Percentiles rank a stretch among this genome's conserved stretches.
phyloP scores from a whole-genome alignment of 2,888 invertebrate species.

The Hypomecis atomaria region DNA sequence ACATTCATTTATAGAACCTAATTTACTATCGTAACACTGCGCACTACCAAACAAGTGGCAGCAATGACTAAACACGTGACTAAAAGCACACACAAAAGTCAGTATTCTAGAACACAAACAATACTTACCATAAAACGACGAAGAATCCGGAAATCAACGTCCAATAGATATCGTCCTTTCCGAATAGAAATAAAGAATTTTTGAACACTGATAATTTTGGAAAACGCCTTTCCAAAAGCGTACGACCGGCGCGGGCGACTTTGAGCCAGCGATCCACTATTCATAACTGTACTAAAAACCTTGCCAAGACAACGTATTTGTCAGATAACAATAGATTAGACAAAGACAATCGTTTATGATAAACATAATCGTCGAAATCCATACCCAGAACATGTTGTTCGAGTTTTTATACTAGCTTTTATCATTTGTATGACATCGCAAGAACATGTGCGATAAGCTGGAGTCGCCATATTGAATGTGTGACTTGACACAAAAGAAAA shows the following conservation, averaged over 20 bases:
- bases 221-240: slow-evolving; percentile 27
- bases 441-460: slow-evolving; percentile 10
- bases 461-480: not conserved
- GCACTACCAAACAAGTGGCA: not conserved
- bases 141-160: slow-evolving; percentile 13
- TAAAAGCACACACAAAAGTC: slow-evolving; percentile 4
- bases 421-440: slow-evolving; percentile 19
- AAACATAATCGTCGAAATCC: slow-evolving; percentile 55
- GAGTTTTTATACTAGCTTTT: slow-evolving; percentile 22
- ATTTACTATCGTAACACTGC: not conserved
- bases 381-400: slow-evolving; percentile 26
- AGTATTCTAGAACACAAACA: not conserved
- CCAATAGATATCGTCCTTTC: slow-evolving; percentile 19
- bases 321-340: slow-evolving; percentile 59
- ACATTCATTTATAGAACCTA: not conserved
- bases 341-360: slow-evolving; percentile 55
- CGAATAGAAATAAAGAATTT: slow-evolving; percentile 33
- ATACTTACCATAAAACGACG: slow-evolving; percentile 40
- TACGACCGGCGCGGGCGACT: slow-evolving; percentile 41
- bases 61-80: slow-evolving; percentile 7
- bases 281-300: slow-evolving; percentile 51
- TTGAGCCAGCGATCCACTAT: slow-evolving; percentile 42
- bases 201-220: slow-evolving; percentile 36
- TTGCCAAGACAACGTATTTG: slow-evolving; percentile 42
- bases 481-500: not conserved